These are phyloP conservation scores for chimpanzee (Pan troglodytes) DNA, from an alignment of 2,113 vertebrate species.

Conservation along the genomic window NHGRI_mPanTro3-v2.1_pri NC_072417.2:82251001-82251500, in stretches of 20 bases:
- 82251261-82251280: background rate
- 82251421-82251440: too few relatives aligned
- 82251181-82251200: too few relatives aligned
- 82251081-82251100: background rate
- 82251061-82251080: background rate
- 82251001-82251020: background rate
- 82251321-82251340: background rate
- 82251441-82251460: too few relatives aligned
- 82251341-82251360: background rate
- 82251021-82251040: background rate
- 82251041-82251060: background rate
- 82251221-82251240: background rate
- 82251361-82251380: background rate
- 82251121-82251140: background rate
- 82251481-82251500: too few relatives aligned
- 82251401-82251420: background rate
- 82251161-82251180: background rate
- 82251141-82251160: too few relatives aligned
- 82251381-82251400: background rate
- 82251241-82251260: background rate
- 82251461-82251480: too few relatives aligned
- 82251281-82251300: background rate
- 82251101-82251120: background rate
- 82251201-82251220: background rate
- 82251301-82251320: background rate